Conservation (phyloP, 2,888 invertebrate genomes). For the Cancer borealis region DNA sequence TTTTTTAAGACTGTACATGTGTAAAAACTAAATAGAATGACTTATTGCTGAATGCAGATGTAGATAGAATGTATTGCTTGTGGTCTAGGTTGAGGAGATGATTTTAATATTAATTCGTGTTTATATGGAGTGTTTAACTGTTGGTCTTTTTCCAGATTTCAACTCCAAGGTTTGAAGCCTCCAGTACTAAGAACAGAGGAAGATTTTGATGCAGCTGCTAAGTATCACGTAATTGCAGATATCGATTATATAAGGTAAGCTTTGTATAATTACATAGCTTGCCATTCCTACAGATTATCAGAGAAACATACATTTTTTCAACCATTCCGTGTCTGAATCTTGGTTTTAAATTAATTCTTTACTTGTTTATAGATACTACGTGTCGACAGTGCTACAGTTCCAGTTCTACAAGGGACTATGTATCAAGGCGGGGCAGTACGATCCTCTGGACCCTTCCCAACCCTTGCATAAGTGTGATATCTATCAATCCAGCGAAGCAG, state of each 20-base stretch:
- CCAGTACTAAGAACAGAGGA: slow-evolving; percentile 90
- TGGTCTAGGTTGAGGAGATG: too few relatives aligned
- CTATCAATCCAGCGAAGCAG: slow-evolving; percentile 92
- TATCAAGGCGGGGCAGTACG: slow-evolving; percentile 87
- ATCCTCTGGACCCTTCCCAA: slow-evolving; percentile 85
- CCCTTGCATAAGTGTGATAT: slow-evolving; percentile 95
- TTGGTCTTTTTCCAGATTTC: slow-evolving; percentile 83
- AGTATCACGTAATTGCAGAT: slow-evolving; percentile 94
- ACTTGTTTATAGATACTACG: slow-evolving; percentile 89
- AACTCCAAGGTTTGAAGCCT: slow-evolving; percentile 91
- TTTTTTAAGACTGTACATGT: not conserved
- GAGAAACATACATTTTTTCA: too few relatives aligned
- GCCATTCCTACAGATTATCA: too few relatives aligned
- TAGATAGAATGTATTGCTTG: not conserved
- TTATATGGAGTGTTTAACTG: not conserved
- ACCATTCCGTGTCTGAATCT: too few relatives aligned
- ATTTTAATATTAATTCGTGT: not conserved
- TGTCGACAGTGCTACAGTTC: slow-evolving; percentile 95
- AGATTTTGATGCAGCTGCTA: slow-evolving; percentile 95
- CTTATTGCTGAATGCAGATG: not conserved
- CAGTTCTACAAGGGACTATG: slow-evolving; percentile 93
- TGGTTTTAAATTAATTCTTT: not conserved
- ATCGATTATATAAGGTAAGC: slow-evolving; percentile 92
- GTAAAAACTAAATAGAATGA: not conserved
- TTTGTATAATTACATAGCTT: too few relatives aligned